These are phyloP conservation scores for Rhinogobius similis DNA, from an alignment of 2,113 vertebrate genomes.

Conservation along the genomic window DNA sequence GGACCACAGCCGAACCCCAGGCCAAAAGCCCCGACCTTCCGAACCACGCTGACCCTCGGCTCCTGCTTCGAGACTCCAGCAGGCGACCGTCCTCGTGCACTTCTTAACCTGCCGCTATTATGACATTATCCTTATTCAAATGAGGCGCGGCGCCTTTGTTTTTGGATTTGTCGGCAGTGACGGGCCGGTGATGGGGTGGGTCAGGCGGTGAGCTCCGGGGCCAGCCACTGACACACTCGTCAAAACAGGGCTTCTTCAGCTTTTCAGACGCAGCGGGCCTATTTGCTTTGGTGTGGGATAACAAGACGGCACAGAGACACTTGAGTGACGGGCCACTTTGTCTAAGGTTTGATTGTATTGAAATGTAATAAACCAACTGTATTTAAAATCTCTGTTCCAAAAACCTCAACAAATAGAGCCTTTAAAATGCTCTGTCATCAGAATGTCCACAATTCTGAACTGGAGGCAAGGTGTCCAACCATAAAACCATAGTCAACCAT, in stretches of 20 bases:
- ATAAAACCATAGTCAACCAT: no score
- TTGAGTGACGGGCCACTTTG: conserved; percentile 18
- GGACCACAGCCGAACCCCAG: conserved; percentile 67
- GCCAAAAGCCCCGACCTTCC: conserved; percentile 79
- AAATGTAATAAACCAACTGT: conserved; percentile 20
- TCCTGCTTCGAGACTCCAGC: conserved; percentile 33
- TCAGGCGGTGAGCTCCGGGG: conserved; percentile 74
- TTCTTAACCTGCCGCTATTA: conserved; percentile 72
- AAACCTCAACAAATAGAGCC: no score
- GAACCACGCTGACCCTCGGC: conserved; percentile 70
- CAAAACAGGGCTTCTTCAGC: conserved; percentile 70
- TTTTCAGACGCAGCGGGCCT: conserved; percentile 43
- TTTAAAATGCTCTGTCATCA: no score
- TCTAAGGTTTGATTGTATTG: neutral
- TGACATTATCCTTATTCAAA: conserved; percentile 79
- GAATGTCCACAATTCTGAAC: no score
- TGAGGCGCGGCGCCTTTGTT: conserved; percentile 73
- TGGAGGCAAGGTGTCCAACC: no score
- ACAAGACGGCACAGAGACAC: conserved; percentile 16
- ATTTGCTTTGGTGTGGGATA: conserved; percentile 51
- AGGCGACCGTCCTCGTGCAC: conserved; percentile 70
- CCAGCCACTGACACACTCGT: conserved; percentile 77
- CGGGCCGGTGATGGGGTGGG: conserved; percentile 76
- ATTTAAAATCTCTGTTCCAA: neutral
- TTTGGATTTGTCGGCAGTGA: conserved; percentile 78